Percentiles rank a stretch among this genome's conserved stretches.
Conservation (phyloP, 1,140 invertebrate species). For the Drosophila prosaltans region DNA sequence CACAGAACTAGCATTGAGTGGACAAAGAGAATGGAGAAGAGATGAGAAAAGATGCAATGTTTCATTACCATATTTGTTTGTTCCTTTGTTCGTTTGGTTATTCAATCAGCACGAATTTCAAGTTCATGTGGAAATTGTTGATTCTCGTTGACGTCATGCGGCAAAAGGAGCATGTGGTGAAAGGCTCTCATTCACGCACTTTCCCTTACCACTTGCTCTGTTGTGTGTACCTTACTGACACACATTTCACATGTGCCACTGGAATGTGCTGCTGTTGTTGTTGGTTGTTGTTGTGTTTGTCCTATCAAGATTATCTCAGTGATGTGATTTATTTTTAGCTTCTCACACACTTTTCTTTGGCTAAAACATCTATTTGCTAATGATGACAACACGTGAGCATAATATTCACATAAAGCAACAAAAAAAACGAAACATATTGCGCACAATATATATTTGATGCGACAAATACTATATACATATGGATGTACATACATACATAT, state of each 20-base stretch:
- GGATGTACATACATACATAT: no score
- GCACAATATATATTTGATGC: slow-evolving; percentile 34
- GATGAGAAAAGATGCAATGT: neutral
- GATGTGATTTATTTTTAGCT: slow-evolving; percentile 19
- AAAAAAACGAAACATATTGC: slow-evolving; percentile 52
- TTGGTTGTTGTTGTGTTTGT: neutral
- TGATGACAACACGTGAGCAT: slow-evolving; percentile 71
- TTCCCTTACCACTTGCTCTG: no score
- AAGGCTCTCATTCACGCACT: neutral
- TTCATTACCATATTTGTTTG: neutral
- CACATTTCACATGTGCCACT: slow-evolving; percentile 18
- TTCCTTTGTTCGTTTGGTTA: neutral
- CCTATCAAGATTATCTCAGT: slow-evolving; percentile 5
- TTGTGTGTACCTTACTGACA: slow-evolving; percentile 38
- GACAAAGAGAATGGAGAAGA: no score
- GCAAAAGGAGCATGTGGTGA: neutral
- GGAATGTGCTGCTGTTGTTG: no score
- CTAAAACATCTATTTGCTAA: slow-evolving; percentile 29
- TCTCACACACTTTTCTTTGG: slow-evolving; percentile 7
- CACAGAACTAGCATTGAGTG: no score
- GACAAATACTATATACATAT: no score
- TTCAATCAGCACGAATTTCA: slow-evolving; percentile 4
- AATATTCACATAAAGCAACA: slow-evolving; percentile 60
- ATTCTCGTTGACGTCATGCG: neutral
- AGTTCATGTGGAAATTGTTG: slow-evolving; percentile 3